Conservation (phyloP, 2,113 vertebrate genomes). For the Chaenogobius annularis region DNA sequence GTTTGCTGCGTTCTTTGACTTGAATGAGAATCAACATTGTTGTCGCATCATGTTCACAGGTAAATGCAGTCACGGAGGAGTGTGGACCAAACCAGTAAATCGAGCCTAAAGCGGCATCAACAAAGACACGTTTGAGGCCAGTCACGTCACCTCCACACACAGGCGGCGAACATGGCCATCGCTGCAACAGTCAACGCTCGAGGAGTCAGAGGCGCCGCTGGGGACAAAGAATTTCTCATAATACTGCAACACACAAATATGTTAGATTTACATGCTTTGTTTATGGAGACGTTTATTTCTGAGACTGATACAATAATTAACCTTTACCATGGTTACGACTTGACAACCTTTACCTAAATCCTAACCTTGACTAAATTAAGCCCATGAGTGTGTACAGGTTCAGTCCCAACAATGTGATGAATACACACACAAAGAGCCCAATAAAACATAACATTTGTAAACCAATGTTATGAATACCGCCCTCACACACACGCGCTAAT, state of each 20-base stretch:
- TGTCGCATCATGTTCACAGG: conserved; percentile 37
- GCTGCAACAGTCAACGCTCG: conserved; percentile 60
- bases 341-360: no score
- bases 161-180: conserved; percentile 56
- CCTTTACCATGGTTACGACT: no score
- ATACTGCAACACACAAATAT: background rate
- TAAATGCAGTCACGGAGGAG: conserved; percentile 72
- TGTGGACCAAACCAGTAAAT: conserved; percentile 33
- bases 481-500: background rate
- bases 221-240: conserved; percentile 59
- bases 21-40: background rate
- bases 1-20: no score
- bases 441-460: no score
- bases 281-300: no score
- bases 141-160: conserved; percentile 51
- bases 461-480: no score
- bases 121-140: conserved; percentile 53
- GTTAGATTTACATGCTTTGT: no score
- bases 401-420: no score
- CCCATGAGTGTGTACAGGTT: no score
- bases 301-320: no score
- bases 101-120: conserved; percentile 68
- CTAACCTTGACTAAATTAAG: no score
- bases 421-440: no score
- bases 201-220: conserved; percentile 54